Evolutionary conservation across 2,888 invertebrate genomes (phyloP), one percentile per base, ranked within the genome.

Genomic region (Cerceris rybyensis): DNA sequence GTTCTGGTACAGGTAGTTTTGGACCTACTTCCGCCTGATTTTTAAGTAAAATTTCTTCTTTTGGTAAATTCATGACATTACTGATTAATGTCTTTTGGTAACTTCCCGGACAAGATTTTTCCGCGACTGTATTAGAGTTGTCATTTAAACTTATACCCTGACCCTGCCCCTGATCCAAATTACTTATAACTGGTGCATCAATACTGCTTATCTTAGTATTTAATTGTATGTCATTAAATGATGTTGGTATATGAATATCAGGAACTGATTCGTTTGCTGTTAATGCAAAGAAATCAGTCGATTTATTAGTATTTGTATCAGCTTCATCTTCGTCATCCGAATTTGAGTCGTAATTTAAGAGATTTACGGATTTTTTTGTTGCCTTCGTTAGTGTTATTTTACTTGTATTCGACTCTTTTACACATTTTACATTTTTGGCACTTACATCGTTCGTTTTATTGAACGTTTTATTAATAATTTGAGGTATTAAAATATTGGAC

Each of bases 21-120:
- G 92, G 92, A 8, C 92, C 92, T 59, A 92, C 89, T 66, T 91
- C 89, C 2, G 90, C 88, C 90, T 93, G 89, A 88, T 92, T 88
- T 93, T 93, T 91, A 87, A 88, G 42, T 89, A 93, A 90, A 71
- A 93, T 93, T 75, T 93, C 87, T 41, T 93, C 93, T 80, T 93
- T 85, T 49, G 93, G 93, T 85, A 94, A 93, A 88, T 94, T 93
- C 82, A 94, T 93, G 65, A 94, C 93, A 85, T 94, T 94, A 91
- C 94, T 94, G 8, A 83, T 80, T 71, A 89, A 83, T 7, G 75
- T 88, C 59, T 78, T 86, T 43, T 70, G 73, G 11, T 78, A 66
- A 71, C n/a, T 69, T 14, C 6, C 41, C 0, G 6, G 8, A 41
- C 9, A 0, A 0, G 17, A 28, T 65, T 77, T 75, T 54, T 50